Evolutionary conservation across 1,140 invertebrate species (phyloP), one percentile per base, ranked within the genome.

Genomic region (Bombus superbus): DNA sequence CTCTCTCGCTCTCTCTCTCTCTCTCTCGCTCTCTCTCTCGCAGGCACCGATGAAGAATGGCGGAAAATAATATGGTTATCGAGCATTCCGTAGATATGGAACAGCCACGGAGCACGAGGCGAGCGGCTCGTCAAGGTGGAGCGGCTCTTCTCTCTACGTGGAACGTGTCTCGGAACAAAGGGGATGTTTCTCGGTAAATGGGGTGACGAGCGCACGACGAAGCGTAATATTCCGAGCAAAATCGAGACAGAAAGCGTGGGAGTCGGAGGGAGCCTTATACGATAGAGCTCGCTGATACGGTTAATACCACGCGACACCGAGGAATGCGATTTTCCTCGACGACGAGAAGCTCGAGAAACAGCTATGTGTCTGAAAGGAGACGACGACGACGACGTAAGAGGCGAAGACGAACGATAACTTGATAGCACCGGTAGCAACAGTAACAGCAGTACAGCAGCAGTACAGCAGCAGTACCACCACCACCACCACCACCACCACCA

Each of bases 301-400:
- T 83, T 85, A 83, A 83, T 82, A 57, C 28, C 69, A 64, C n/a
- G 53, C 83, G 71, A 90, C 82, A 77, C 47, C 42, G 22, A 72
- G 76, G 72, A 90, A 90, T 89, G 66, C 75, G 75, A 90, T 87
- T 90, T 86, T 88, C 66, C 71, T 28, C 68, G 62, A 57, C 73
- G 25, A 69, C 47, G 44, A 83, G 71, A 75, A 86, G 72, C 69
- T 59, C 64, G 42, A 66, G 81, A 71, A 57, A 82, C 87, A 85
- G 64, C 66, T 38, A 69, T 69, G 42, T 38, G 47, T 53, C 47
- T 68, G 42, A 59, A 78, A 38, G 35, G 35, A 9, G 42, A 53
- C 47, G 18, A 53, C 15, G 64, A 78, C 42, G 83, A 82, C 66
- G 25, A 40, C 44, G 64, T 69, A 22, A 69, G 78, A 32, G 32